Percentiles rank a stretch among this genome's conserved stretches.
These are phyloP conservation scores for Lamprotornis superbus DNA, from an alignment of 2,113 vertebrate genomes.

Conservation along the genomic window DNA sequence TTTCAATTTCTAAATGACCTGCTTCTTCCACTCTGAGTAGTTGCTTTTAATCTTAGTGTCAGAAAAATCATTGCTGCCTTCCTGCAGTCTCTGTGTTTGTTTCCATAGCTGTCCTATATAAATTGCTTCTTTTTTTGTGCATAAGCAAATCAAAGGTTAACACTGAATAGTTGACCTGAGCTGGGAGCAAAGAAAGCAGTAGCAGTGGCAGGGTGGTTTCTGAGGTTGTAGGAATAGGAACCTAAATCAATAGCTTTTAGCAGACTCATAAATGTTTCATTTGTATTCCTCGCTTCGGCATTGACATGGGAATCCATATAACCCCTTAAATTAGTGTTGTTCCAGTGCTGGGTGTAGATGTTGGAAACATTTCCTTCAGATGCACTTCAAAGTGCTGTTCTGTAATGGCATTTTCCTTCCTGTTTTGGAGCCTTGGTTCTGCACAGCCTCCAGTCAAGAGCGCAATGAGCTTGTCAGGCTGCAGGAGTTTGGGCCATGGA, in stretches of 20 bases:
- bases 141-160: conserved; percentile 2
- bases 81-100: background rate
- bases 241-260: conserved; percentile 51
- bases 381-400: background rate
- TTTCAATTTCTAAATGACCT: background rate
- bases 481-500: background rate
- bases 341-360: background rate
- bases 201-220: background rate
- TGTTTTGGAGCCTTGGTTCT: background rate
- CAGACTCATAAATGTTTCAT: conserved; percentile 34
- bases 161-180: background rate
- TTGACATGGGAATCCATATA: background rate
- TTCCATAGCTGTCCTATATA: background rate
- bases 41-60: background rate
- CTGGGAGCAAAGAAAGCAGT: background rate
- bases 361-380: background rate
- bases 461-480: background rate
- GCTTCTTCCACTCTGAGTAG: background rate
- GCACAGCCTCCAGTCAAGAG: background rate
- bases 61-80: background rate
- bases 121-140: background rate
- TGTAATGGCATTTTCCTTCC: background rate
- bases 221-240: background rate
- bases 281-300: background rate
- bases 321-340: background rate